Percentiles rank a stretch among this genome's conserved stretches.
These are phyloP conservation scores for Hermetia illucens DNA, from an alignment of 1,140 invertebrate species.

Conservation along the genomic window DNA sequence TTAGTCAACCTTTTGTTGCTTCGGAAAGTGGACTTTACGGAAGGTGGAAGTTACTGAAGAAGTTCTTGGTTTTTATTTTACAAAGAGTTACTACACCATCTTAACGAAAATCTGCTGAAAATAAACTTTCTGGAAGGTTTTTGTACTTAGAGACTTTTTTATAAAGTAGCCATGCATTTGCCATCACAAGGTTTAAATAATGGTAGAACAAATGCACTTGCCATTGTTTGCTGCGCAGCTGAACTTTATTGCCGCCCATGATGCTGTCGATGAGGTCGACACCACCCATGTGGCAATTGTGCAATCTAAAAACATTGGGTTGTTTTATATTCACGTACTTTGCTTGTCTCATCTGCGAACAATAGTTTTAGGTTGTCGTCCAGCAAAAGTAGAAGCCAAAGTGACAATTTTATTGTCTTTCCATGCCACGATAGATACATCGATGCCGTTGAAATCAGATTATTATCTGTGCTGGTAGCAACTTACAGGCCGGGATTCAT, in stretches of 20 bases:
- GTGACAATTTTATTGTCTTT: conserved; percentile 8
- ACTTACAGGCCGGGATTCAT: conserved; percentile 6
- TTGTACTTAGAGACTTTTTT: conserved; percentile 13
- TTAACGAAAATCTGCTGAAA: conserved; percentile 13
- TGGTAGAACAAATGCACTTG: conserved; percentile 7
- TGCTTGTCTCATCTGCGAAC: conserved; percentile 7
- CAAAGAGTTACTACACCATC: conserved; percentile 13
- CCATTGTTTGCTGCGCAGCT: conserved; percentile 7
- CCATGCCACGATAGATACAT: conserved; percentile 7
- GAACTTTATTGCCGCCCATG: conserved; percentile 17
- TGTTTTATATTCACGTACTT: no score
- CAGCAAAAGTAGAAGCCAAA: conserved; percentile 8
- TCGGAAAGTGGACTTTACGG: no score
- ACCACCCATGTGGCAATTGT: conserved; percentile 21
- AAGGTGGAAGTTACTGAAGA: no score
- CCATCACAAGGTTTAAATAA: conserved; percentile 15
- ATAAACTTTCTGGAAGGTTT: neutral
- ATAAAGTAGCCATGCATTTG: conserved; percentile 20
- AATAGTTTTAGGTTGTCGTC: conserved; percentile 6
- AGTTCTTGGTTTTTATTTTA: no score
- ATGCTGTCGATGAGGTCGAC: conserved; percentile 21
- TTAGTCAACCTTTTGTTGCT: no score
- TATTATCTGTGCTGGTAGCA: conserved; percentile 4
- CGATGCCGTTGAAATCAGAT: conserved; percentile 9
- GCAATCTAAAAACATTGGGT: no score